A percentile compares a stretch with the other conserved stretches of the same genome.
Evolutionary conservation across 1,140 invertebrate genomes (phyloP).

Genomic region (Ceratina australensis): DNA sequence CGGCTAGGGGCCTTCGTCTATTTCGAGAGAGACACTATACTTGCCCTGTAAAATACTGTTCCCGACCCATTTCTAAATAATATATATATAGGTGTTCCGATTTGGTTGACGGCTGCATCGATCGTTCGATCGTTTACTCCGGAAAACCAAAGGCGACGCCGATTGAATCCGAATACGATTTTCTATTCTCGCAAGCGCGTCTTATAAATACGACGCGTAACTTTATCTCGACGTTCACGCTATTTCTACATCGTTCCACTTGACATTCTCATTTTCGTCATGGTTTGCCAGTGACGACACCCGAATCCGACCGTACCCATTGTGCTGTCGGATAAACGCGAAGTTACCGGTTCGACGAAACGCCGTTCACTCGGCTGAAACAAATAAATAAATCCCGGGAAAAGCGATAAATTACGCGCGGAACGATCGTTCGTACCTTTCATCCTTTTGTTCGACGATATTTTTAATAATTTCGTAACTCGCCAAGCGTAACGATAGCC

Average conservation of each 20-base stretch:
- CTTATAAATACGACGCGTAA: slow-evolving; percentile 46
- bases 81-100: slow-evolving; percentile 32
- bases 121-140: neutral
- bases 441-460: neutral
- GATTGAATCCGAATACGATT: neutral
- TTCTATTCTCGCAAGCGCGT: slow-evolving; percentile 29
- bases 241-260: slow-evolving; percentile 32
- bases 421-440: too few species aligned
- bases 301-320: neutral
- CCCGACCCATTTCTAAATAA: slow-evolving; percentile 77
- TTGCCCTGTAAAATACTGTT: slow-evolving; percentile 71
- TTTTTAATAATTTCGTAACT: slow-evolving; percentile 49
- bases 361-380: too few species aligned
- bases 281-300: slow-evolving; percentile 11
- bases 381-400: too few species aligned
- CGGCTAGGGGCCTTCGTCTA: slow-evolving; percentile 76
- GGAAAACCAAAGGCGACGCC: neutral
- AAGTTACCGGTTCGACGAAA: neutral
- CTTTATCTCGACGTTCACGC: slow-evolving; percentile 25
- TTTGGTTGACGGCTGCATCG: neutral
- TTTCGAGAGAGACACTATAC: slow-evolving; percentile 71
- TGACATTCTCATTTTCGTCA: slow-evolving; percentile 37
- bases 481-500: slow-evolving; percentile 9
- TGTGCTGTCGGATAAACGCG: neutral
- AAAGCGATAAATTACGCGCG: too few species aligned